A percentile compares a stretch with the other conserved stretches of the same genome.
Conservation (phyloP, 2,797 vertebrate species). For the Manis crassicaudata region DNA sequence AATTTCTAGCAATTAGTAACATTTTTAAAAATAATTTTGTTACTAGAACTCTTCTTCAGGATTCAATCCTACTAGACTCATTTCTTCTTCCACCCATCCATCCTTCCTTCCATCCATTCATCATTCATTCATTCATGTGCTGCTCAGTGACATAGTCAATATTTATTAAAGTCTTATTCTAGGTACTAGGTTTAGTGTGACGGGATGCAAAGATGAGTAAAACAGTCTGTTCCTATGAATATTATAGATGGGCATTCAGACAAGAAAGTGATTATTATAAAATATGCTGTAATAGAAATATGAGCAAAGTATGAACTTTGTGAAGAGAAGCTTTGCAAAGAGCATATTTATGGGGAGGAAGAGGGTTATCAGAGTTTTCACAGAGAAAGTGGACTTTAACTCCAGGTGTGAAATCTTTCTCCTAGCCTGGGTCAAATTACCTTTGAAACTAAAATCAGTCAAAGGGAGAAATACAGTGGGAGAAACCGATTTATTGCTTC, state of each 20-base stretch:
- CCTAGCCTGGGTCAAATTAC: no score
- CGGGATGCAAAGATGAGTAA: conserved; percentile 9
- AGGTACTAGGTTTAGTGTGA: not conserved
- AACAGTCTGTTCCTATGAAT: not conserved
- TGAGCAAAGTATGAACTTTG: not conserved
- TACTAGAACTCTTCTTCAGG: not conserved
- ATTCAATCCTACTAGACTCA: not conserved
- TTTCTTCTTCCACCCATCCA: not conserved
- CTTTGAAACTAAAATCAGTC: no score
- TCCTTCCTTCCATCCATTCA: not conserved
- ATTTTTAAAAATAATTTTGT: not conserved
- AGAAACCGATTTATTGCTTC: no score
- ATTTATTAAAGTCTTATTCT: conserved; percentile 8
- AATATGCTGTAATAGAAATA: not conserved
- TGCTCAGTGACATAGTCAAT: not conserved
- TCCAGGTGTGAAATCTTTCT: no score
- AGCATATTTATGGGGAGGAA: not conserved
- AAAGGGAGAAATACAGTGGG: no score
- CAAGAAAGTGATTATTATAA: conserved; percentile 7
- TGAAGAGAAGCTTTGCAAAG: not conserved
- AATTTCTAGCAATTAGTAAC: not conserved
- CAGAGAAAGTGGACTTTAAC: not conserved
- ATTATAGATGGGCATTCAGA: not conserved
- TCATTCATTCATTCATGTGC: not conserved
- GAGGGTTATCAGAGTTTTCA: not conserved